Conservation (phyloP, 2,113 vertebrate species). For the Agelaius tricolor region DNA sequence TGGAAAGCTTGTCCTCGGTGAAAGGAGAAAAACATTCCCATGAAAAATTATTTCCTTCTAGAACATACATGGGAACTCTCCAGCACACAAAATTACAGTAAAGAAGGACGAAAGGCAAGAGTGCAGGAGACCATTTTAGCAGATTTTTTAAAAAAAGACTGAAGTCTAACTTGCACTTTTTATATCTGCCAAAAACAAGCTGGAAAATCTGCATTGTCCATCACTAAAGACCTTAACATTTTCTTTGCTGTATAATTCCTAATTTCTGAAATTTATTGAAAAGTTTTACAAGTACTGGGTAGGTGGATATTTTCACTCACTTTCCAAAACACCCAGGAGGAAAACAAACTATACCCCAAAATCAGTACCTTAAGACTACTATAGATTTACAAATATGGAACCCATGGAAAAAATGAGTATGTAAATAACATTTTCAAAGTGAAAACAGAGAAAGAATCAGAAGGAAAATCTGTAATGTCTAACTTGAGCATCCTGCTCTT, state of each 20-base stretch:
- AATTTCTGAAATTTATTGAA: not conserved
- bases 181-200: not conserved
- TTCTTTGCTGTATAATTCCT: not conserved
- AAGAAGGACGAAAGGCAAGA: not conserved
- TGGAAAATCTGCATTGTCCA: not conserved
- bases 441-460: not conserved
- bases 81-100: not conserved
- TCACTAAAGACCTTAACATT: not conserved
- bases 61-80: slow-evolving; percentile 24
- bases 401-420: not conserved
- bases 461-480: not conserved
- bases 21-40: slow-evolving; percentile 30
- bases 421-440: not conserved
- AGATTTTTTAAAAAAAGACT: not conserved
- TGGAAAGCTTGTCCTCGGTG: not conserved
- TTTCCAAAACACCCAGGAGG: not conserved
- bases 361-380: not conserved
- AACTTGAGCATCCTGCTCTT: not conserved
- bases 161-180: not conserved
- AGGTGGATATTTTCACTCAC: not conserved
- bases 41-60: slow-evolving; percentile 49
- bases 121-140: not conserved
- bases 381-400: not conserved
- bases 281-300: not conserved
- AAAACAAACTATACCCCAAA: not conserved